Conservation (phyloP, 2,113 vertebrate genomes). For the Centropristis striata region DNA sequence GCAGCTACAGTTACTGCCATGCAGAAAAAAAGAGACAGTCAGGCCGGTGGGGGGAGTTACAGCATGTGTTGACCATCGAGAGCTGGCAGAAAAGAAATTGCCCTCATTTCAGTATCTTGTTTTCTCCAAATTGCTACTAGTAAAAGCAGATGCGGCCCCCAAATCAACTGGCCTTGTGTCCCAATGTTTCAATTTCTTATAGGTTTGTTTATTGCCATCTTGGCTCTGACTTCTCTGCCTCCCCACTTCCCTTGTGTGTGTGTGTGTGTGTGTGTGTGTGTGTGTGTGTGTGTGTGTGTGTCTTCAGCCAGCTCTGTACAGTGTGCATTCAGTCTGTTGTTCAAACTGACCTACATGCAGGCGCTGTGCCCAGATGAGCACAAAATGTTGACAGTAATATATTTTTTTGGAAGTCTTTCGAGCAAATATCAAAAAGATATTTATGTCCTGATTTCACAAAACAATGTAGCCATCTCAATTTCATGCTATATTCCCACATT, state of each 20-base stretch:
- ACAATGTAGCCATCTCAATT: not conserved
- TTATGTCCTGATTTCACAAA: not conserved
- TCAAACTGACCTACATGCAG: constrained; percentile 29
- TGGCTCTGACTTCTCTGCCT: not conserved
- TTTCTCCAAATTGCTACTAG: constrained; percentile 72
- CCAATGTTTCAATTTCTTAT: constrained; percentile 59
- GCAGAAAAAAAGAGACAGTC: constrained; percentile 22
- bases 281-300: constrained; percentile 13
- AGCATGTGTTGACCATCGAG: constrained; percentile 40
- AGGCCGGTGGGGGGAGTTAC: constrained; percentile 22
- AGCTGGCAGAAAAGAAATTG: constrained; percentile 66
- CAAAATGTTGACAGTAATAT: not conserved
- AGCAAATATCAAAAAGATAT: not conserved
- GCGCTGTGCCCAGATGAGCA: not conserved
- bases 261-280: not conserved
- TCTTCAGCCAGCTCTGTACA: constrained; percentile 21
- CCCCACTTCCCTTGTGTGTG: not conserved
- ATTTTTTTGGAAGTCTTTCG: not conserved
- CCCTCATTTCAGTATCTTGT: constrained; percentile 68
- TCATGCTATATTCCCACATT: not conserved
- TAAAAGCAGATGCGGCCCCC: constrained; percentile 68
- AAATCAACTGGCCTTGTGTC: constrained; percentile 53
- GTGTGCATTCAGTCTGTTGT: constrained; percentile 1
- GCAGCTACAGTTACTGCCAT: constrained; percentile 9
- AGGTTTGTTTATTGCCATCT: constrained; percentile 52